A percentile compares a stretch with the other conserved stretches of the same genome.
Conservation (phyloP, 2,888 invertebrate genomes). For the Mythimna vitellina region DNA sequence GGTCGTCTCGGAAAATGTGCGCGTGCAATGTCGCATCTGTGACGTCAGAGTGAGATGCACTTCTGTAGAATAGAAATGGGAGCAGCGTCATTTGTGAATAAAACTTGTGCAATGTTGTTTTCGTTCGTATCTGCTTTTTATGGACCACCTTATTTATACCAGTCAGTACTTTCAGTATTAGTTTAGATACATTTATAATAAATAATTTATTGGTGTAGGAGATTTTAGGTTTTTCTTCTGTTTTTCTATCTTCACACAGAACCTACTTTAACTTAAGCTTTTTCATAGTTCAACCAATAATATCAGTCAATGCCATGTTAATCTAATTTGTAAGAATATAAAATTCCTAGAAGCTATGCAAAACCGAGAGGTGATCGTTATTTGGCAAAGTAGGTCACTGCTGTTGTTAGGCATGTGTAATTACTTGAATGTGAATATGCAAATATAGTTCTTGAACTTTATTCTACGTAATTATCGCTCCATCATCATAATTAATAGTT, state of each 20-base stretch:
- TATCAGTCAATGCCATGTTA: background rate
- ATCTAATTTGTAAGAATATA: background rate
- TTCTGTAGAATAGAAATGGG: slow-evolving; percentile 31
- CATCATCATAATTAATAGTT: slow-evolving; percentile 17
- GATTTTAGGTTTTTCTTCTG: background rate
- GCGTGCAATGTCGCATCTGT: slow-evolving; percentile 40
- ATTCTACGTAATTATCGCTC: slow-evolving; percentile 32
- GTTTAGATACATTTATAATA: no score
- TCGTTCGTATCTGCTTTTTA: background rate
- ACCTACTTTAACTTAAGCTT: background rate
- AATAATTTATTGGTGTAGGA: no score
- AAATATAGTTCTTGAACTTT: slow-evolving; percentile 52
- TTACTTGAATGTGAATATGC: slow-evolving; percentile 44
- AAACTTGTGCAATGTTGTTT: slow-evolving; percentile 4
- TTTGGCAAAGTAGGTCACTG: slow-evolving; percentile 48
- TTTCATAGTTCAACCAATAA: background rate
- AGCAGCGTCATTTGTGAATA: slow-evolving; percentile 1
- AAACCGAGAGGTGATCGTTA: slow-evolving; percentile 10
- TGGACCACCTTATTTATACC: background rate
- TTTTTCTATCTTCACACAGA: background rate
- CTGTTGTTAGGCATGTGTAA: slow-evolving; percentile 30
- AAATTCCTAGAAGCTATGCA: slow-evolving; percentile 7
- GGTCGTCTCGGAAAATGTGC: slow-evolving; percentile 14
- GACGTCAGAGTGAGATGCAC: slow-evolving; percentile 55
- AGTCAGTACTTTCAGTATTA: no score